phyloP scores from a whole-genome alignment of 2,113 vertebrate species.

The Dinomys branickii region DNA sequence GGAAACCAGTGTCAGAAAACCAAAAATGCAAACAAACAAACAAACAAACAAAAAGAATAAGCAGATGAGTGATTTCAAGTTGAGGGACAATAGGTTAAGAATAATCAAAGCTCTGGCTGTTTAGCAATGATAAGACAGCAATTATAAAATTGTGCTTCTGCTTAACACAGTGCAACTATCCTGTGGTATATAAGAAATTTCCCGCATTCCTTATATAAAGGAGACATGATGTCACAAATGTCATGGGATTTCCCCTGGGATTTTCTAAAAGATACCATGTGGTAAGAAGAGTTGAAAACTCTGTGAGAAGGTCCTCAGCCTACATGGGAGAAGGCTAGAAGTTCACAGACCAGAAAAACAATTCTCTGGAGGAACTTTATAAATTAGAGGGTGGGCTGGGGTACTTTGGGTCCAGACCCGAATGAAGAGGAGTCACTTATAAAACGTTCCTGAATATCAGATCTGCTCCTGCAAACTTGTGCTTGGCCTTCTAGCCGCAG shows the following conservation, averaged over 20 bases:
- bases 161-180: neutral
- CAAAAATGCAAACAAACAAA: no score
- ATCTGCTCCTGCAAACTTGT: neutral
- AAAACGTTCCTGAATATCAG: neutral
- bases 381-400: neutral
- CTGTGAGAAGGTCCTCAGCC: accelerated
- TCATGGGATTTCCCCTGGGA: neutral
- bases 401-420: neutral
- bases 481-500: neutral
- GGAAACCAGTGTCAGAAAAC: neutral
- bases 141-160: neutral
- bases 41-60: neutral
- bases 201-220: neutral
- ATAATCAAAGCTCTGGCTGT: neutral
- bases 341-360: neutral
- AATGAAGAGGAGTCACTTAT: neutral
- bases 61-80: neutral
- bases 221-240: neutral
- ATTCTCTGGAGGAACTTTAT: neutral
- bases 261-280: neutral
- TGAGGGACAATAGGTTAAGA: neutral
- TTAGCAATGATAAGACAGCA: neutral
- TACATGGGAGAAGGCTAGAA: neutral
- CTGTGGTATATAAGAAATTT: neutral
- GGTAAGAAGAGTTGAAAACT: neutral